Evolutionary conservation across 2,888 invertebrate species (phyloP), one percentile per base, ranked within the genome.

Genomic region (Habrosyne pyritoides): DNA sequence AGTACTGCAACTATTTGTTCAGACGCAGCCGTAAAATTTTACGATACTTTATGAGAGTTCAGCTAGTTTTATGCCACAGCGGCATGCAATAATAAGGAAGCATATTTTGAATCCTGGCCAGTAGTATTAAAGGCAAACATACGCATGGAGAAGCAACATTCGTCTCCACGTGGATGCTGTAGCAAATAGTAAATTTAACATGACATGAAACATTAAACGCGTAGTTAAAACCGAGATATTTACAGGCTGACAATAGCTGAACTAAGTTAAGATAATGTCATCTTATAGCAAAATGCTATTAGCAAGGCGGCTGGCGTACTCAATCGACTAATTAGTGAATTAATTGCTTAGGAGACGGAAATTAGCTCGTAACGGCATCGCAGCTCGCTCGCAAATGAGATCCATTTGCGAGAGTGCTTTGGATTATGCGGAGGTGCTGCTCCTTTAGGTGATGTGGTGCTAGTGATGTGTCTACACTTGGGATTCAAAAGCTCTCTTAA

Each of bases 281-380:
- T 68, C 63, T 56, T 60, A 54, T 47, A 59, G 66, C 52, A 24
- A 51, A 75, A 73, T 60, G 64, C 65, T 63, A 63, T 75, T 73
- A 75, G 61, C 46, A 47, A 42, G 47, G 57, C 49, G 55, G 51
- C 52, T 57, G 61, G 61, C 57, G 60, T 62, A 56, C 63, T 64
- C 72, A 63, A 77, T 77, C 71, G 70, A 52, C 59, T 77, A 73
- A 75, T 76, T 72, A 73, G 57, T 53, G 60, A 59, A 65, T 63
- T 73, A 73, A 73, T 76, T 67, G 75, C 60, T 56, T 63, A 64
- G 66, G 68, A 67, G 74, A 54, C 62, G 63, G 64, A 63, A 69
- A 73, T 73, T 72, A 71, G 65, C 63, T 59, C 59, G 42, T 42
- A 49, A 54, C 36, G 46, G 52, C 42, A 47, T 22, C 53, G 54